Conservation (phyloP, 2,113 vertebrate genomes). For the Apodemus speciosus region DNA sequence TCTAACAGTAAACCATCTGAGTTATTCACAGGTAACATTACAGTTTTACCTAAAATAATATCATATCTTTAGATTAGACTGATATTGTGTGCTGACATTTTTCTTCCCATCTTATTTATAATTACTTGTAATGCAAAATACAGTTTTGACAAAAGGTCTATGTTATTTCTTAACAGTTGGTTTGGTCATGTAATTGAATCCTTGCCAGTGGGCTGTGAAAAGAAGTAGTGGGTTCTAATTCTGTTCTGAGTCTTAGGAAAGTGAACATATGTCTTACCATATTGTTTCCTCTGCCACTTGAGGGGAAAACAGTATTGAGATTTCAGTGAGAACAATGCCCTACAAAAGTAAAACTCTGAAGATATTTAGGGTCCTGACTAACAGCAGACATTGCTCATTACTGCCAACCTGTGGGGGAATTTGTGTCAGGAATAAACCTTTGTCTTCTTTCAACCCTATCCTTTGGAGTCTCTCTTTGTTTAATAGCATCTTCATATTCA, state of each 20-base stretch:
- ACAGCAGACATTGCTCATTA: background rate
- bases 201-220: background rate
- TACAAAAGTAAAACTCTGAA: background rate
- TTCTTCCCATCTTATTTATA: background rate
- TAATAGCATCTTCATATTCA: background rate
- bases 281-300: background rate
- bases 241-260: background rate
- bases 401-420: background rate
- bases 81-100: background rate
- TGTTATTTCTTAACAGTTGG: background rate
- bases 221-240: background rate
- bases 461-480: background rate
- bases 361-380: background rate
- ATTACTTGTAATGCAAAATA: background rate
- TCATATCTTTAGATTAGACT: background rate
- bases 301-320: background rate
- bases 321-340: background rate
- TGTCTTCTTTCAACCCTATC: background rate
- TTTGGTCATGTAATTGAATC: background rate
- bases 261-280: background rate
- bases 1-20: background rate
- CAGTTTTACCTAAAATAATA: background rate
- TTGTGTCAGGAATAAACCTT: background rate
- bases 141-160: background rate
- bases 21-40: background rate